Evolutionary conservation across 2,797 vertebrate species (phyloP).

Genomic region (Coracias cyanogaster): DNA sequence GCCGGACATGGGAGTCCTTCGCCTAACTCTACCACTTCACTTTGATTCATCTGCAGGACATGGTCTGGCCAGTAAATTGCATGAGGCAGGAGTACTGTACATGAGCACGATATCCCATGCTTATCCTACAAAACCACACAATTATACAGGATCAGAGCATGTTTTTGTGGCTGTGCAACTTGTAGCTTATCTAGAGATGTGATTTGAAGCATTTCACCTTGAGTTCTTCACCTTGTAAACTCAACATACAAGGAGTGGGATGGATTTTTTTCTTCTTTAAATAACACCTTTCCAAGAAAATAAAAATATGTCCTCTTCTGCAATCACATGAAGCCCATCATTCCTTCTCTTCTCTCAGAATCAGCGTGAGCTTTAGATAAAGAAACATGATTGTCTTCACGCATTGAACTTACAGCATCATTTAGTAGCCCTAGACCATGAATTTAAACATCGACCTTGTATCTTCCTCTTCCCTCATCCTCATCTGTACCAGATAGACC

Average conservation of each 20-base stretch:
- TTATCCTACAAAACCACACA: neutral
- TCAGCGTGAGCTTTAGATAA: neutral
- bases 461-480: neutral
- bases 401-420: neutral
- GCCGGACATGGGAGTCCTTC: neutral
- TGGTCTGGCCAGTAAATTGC: neutral
- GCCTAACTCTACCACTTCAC: neutral
- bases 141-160: neutral
- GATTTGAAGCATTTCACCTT: neutral
- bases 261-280: neutral
- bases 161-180: neutral
- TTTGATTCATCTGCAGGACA: neutral
- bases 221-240: neutral
- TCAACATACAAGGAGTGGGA: neutral
- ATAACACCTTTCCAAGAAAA: neutral
- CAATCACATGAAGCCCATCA: neutral
- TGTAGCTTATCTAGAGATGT: neutral
- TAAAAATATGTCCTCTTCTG: neutral
- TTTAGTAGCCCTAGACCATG: neutral
- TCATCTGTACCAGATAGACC: neutral
- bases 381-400: neutral
- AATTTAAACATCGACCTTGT: neutral
- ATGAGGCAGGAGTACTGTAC: neutral
- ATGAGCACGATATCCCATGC: rapidly evolving
- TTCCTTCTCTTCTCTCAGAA: neutral